Evolutionary conservation across 1,140 invertebrate genomes (phyloP).

Genomic region (Drosophila repleta): DNA sequence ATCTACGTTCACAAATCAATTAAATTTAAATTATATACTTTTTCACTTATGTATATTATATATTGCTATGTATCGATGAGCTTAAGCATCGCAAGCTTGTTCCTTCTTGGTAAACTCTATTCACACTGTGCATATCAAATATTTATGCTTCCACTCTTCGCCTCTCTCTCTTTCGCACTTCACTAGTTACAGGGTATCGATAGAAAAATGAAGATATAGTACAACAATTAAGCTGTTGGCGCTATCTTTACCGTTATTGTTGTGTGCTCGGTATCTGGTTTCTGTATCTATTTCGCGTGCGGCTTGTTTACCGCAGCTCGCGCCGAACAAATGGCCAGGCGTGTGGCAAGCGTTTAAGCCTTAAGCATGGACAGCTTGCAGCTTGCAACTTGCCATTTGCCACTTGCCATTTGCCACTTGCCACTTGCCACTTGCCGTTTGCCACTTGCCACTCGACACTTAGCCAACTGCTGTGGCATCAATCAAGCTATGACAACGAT

Average conservation of each 20-base stretch:
- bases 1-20: too few species aligned
- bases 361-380: conserved; percentile 1
- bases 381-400: neutral
- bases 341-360: conserved; percentile 10
- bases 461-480: conserved; percentile 51
- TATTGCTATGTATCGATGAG: too few species aligned
- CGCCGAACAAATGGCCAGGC: conserved; percentile 7
- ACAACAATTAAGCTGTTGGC: conserved; percentile 28
- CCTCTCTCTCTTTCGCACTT: neutral
- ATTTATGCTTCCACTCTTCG: neutral
- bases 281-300: conserved; percentile 47
- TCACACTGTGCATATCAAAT: too few species aligned
- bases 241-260: conserved; percentile 39
- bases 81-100: too few species aligned
- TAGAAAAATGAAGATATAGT: conserved; percentile 11
- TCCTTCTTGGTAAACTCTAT: too few species aligned
- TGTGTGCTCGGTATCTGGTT: conserved; percentile 22
- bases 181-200: neutral
- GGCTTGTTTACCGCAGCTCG: conserved; percentile 38
- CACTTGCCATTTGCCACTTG: neutral
- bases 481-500: conserved; percentile 65
- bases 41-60: too few species aligned
- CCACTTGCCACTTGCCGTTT: neutral
- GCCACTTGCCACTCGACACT: neutral
- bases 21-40: too few species aligned